Evolutionary conservation across 2,888 invertebrate genomes (phyloP).

Genomic region (Perithous albicinctus): DNA sequence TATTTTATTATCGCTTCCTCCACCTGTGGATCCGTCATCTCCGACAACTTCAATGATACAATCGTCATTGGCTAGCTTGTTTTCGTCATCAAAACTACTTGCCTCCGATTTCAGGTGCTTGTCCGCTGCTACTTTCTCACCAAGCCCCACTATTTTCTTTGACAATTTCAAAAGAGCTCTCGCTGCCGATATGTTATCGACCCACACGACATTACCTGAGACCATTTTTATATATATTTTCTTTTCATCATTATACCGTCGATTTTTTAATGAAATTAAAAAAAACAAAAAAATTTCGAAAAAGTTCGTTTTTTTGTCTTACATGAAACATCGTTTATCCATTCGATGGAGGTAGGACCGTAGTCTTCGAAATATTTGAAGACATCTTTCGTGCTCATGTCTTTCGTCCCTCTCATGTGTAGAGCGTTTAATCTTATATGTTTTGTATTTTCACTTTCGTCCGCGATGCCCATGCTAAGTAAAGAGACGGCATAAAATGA

Average conservation of each 20-base stretch:
- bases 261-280: conserved; percentile 16
- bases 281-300: conserved; percentile 34
- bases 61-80: conserved; percentile 69
- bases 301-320: conserved; percentile 77
- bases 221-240: too few relatives aligned
- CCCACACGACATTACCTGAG: conserved; percentile 88
- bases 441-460: conserved; percentile 86
- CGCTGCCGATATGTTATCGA: conserved; percentile 87
- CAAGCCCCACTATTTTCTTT: conserved; percentile 84
- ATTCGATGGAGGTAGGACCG: conserved; percentile 92
- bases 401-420: conserved; percentile 91
- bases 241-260: conserved; percentile 1
- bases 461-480: conserved; percentile 87
- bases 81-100: conserved; percentile 70
- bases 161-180: conserved; percentile 87
- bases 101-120: conserved; percentile 54
- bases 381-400: conserved; percentile 92
- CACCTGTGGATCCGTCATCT: conserved; percentile 52
- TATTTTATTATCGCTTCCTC: conserved; percentile 51
- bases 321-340: conserved; percentile 93
- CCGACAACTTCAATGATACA: conserved; percentile 59
- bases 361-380: conserved; percentile 92
- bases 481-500: conserved; percentile 46
- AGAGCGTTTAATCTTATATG: conserved; percentile 90
- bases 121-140: conserved; percentile 61